These are phyloP conservation scores for Ochropacha duplaris DNA, from an alignment of 2,888 invertebrate genomes.

Conservation along the genomic window DNA sequence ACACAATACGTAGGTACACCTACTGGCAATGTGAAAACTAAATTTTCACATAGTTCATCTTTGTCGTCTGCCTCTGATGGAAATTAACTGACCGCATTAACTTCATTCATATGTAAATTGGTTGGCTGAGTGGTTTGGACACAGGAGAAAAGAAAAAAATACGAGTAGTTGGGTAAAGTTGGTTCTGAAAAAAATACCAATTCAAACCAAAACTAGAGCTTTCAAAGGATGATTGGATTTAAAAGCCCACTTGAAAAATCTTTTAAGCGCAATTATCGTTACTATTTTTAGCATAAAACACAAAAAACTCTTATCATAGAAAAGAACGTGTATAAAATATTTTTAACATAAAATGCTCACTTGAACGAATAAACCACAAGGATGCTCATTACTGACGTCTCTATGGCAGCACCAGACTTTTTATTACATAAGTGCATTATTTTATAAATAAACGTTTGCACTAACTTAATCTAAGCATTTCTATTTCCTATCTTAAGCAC, in stretches of 20 bases:
- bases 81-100: constrained; percentile 5
- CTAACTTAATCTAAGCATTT: no score
- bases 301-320: no score
- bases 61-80: not conserved
- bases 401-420: no score
- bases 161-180: not conserved
- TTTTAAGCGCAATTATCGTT: no score
- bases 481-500: not conserved
- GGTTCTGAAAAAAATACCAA: not conserved
- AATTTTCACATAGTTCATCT: constrained; percentile 1
- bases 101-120: constrained; percentile 6
- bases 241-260: not conserved
- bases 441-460: no score
- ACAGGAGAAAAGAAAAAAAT: not conserved
- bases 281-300: not conserved
- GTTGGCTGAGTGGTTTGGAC: not conserved
- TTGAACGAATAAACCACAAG: no score
- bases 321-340: no score
- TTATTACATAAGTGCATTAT: no score
- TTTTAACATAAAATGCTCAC: no score
- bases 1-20: not conserved
- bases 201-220: not conserved
- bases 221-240: not conserved
- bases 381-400: no score
- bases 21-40: not conserved